Percentiles rank a stretch among this genome's conserved stretches.
Evolutionary conservation across 1,140 invertebrate genomes (phyloP).

Genomic region (Cydia pomonella): DNA sequence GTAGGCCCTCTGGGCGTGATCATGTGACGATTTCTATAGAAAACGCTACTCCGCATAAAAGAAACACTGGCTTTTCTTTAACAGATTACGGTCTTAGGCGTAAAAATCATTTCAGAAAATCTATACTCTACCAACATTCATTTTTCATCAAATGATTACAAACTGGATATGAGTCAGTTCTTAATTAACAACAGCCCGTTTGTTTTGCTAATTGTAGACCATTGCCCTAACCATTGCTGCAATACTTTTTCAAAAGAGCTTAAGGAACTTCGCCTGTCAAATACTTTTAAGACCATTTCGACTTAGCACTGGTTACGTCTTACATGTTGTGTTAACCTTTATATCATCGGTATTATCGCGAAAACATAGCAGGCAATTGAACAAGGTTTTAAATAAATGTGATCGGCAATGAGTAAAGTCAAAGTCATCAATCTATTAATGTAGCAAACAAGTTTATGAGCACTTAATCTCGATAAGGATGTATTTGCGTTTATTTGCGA

Average conservation of each 20-base stretch:
- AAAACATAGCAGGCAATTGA: neutral
- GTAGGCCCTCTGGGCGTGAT: too few species aligned
- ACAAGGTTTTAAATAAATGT: neutral
- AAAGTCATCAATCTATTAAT: neutral
- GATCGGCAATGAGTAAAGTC: neutral
- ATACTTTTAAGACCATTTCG: neutral
- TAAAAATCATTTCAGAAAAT: too few species aligned
- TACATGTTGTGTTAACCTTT: neutral
- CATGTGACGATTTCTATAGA: too few species aligned
- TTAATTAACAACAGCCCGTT: conserved; percentile 2
- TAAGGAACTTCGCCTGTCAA: neutral
- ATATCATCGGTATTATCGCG: neutral
- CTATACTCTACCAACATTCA: too few species aligned
- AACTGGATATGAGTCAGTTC: neutral
- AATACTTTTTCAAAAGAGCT: neutral
- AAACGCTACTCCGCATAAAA: too few species aligned
- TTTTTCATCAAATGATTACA: too few species aligned
- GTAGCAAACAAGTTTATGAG: neutral
- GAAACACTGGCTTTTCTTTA: too few species aligned
- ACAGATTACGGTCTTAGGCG: too few species aligned
- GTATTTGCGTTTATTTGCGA: neutral
- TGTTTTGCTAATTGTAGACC: conserved; percentile 2
- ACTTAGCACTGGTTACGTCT: neutral
- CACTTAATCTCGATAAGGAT: neutral
- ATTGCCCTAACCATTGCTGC: neutral